Conservation (phyloP, 2,797 vertebrate genomes). For the Leptatherina wallacei region DNA sequence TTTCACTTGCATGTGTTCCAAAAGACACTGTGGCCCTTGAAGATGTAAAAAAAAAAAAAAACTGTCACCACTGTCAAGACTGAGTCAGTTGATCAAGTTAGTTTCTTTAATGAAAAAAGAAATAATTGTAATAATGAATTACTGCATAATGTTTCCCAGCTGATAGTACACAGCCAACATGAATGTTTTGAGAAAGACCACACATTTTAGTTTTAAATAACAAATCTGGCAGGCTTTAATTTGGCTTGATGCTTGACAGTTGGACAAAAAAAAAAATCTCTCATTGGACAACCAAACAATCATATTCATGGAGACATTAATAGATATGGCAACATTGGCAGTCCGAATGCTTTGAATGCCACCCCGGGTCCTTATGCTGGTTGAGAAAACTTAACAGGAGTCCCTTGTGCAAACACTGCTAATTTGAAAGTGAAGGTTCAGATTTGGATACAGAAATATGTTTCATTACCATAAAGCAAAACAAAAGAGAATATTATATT, state of each 20-base stretch:
- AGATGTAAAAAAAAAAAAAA: background rate
- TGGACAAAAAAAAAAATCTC: conserved; percentile 59
- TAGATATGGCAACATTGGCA: conserved; percentile 60
- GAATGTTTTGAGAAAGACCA: conserved; percentile 42
- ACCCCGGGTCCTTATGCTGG: conserved; percentile 58
- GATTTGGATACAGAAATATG: background rate
- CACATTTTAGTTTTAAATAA: conserved; percentile 46
- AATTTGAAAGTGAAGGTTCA: conserved; percentile 21
- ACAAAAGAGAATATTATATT: background rate
- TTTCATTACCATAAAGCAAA: background rate
- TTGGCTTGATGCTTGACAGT: conserved; percentile 44
- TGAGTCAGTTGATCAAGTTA: no score
- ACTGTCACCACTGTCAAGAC: background rate
- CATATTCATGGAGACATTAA: conserved; percentile 67
- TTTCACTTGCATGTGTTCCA: conserved; percentile 11
- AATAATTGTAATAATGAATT: background rate
- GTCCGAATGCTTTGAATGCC: conserved; percentile 45
- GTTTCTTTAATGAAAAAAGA: background rate
- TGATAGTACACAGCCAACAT: conserved; percentile 11
- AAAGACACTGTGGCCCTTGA: conserved; percentile 3
- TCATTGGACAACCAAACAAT: conserved; percentile 68
- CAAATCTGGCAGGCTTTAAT: conserved; percentile 36
- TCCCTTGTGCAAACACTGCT: conserved; percentile 23
- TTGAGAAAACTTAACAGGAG: conserved; percentile 49
- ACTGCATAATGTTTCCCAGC: background rate